A percentile compares a stretch with the other conserved stretches of the same genome.
Evolutionary conservation across 2,888 invertebrate species (phyloP).

Genomic region (Achlya flavicornis): DNA sequence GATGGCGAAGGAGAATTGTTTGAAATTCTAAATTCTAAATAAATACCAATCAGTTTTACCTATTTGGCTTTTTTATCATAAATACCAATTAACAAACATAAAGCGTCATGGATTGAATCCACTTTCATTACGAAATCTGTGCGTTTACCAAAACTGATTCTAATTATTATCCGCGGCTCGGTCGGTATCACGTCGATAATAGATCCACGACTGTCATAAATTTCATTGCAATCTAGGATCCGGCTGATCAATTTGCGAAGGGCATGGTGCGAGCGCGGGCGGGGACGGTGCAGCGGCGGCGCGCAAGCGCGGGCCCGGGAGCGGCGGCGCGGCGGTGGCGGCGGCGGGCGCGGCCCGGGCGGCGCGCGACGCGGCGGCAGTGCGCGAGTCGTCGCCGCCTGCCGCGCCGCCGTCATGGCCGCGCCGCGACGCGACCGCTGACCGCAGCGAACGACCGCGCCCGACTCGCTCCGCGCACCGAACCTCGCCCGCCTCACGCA

Average conservation of each 20-base stretch:
- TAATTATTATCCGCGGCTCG: slow-evolving; percentile 52
- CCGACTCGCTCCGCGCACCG: slow-evolving; percentile 47
- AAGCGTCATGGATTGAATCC: slow-evolving; percentile 23
- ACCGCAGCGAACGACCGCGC: slow-evolving; percentile 61
- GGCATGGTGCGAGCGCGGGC: no score
- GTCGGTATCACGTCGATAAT: slow-evolving; percentile 70
- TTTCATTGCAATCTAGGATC: slow-evolving; percentile 79
- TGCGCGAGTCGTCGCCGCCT: slow-evolving; percentile 72
- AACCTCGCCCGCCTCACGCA: slow-evolving; percentile 25
- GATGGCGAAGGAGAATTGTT: no score
- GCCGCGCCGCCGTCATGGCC: slow-evolving; percentile 76
- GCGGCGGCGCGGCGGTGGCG: slow-evolving; percentile 44
- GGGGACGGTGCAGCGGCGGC: slow-evolving; percentile 29
- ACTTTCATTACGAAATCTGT: slow-evolving; percentile 45
- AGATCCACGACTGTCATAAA: slow-evolving; percentile 80
- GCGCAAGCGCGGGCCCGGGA: slow-evolving; percentile 35
- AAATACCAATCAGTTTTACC: no score
- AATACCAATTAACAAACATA: no score
- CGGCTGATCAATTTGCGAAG: slow-evolving; percentile 74
- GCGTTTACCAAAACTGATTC: slow-evolving; percentile 49
- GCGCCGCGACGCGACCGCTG: slow-evolving; percentile 72
- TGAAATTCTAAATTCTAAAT: no score
- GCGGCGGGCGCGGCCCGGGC: slow-evolving; percentile 39
- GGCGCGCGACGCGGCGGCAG: slow-evolving; percentile 64
- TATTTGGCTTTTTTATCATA: no score